Conservation (phyloP, 2,888 invertebrate genomes). For the Lasioglossum vierecki region DNA sequence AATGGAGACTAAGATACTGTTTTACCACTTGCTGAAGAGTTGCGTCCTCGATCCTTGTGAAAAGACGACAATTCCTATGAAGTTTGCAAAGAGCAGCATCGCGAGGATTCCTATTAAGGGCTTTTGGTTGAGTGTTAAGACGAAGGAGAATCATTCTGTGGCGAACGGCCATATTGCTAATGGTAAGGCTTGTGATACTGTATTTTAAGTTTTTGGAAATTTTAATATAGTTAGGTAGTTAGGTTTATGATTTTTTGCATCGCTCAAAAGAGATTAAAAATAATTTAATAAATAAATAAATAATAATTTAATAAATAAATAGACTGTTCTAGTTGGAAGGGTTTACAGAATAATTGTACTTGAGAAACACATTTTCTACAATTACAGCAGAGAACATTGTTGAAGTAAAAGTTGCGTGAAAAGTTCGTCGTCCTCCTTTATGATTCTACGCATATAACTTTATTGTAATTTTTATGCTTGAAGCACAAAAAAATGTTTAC, state of each 20-base stretch:
- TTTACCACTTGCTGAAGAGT: constrained; percentile 70
- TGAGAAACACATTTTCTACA: no score
- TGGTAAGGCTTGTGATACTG: neutral
- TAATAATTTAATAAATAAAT: neutral
- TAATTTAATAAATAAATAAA: neutral
- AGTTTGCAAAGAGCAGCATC: constrained; percentile 41
- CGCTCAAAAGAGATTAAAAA: neutral
- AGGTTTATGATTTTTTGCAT: no score
- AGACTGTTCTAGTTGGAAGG: neutral
- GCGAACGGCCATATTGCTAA: neutral
- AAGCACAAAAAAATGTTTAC: neutral
- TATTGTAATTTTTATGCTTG: neutral
- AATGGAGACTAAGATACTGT: constrained; percentile 70
- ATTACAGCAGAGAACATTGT: no score
- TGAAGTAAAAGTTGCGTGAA: no score
- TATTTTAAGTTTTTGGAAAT: neutral
- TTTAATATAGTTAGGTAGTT: neutral
- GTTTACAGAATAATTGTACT: neutral
- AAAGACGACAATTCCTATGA: constrained; percentile 83
- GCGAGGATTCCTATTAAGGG: constrained; percentile 65
- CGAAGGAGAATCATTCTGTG: neutral
- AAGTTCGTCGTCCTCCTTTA: no score
- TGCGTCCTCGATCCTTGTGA: constrained; percentile 75
- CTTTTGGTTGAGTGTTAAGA: constrained; percentile 65
- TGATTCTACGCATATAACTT: neutral